Evolutionary conservation across 2,888 invertebrate species (phyloP).

Genomic region (Boloria euphrosyne): DNA sequence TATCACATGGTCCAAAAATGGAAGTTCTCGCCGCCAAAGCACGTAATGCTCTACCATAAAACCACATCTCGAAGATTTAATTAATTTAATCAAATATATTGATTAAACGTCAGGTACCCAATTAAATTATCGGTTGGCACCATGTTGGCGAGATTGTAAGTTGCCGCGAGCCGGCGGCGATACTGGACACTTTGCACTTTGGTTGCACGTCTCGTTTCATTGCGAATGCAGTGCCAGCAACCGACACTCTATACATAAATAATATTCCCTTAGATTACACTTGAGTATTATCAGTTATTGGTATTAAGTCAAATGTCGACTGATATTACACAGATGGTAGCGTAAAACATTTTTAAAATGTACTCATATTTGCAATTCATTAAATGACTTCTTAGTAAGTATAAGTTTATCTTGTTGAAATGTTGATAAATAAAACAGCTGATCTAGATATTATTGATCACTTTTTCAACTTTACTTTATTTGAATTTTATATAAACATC

Average conservation of each 20-base stretch:
- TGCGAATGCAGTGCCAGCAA: slow-evolving; percentile 55
- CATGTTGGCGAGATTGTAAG: slow-evolving; percentile 34
- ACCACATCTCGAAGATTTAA: slow-evolving; percentile 69
- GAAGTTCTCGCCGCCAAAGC: slow-evolving; percentile 47
- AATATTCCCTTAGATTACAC: slow-evolving; percentile 52
- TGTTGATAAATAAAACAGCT: neutral
- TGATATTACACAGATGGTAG: slow-evolving; percentile 2
- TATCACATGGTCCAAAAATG: slow-evolving; percentile 31
- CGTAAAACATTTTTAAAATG: neutral
- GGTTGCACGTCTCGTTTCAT: slow-evolving; percentile 57
- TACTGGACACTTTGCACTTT: slow-evolving; percentile 55
- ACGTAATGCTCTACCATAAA: slow-evolving; percentile 60
- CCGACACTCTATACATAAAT: slow-evolving; percentile 56
- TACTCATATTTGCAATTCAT: neutral
- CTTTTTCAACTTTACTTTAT: slow-evolving; percentile 7
- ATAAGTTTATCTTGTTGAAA: slow-evolving; percentile 14
- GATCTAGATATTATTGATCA: slow-evolving; percentile 10
- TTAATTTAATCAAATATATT: slow-evolving; percentile 76
- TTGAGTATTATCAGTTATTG: slow-evolving; percentile 40
- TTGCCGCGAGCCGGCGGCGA: slow-evolving; percentile 53
- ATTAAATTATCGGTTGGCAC: slow-evolving; percentile 70
- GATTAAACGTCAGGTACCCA: slow-evolving; percentile 78
- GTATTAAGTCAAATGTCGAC: slow-evolving; percentile 24
- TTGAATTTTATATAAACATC: neutral
- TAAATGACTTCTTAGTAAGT: neutral